Evolutionary conservation across 1,140 invertebrate species (phyloP).

Genomic region (Formica exsecta): DNA sequence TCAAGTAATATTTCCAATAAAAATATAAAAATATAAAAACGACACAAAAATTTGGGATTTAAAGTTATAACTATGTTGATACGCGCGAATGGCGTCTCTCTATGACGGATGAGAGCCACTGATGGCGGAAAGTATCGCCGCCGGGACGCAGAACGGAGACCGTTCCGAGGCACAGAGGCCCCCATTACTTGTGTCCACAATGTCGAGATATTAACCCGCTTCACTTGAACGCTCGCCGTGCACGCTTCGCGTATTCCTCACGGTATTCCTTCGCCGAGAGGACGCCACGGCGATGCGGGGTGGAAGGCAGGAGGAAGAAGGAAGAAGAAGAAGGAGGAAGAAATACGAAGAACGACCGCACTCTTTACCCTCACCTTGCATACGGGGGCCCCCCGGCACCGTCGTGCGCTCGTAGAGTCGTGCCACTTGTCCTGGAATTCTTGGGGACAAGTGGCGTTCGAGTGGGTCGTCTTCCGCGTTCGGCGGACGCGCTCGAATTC

Average conservation of each 20-base stretch:
- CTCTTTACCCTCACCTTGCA: conserved; percentile 79
- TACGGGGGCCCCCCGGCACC: conserved; percentile 63
- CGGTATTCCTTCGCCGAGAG: conserved; percentile 68
- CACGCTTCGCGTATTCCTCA: conserved; percentile 69
- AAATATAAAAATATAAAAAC: not conserved
- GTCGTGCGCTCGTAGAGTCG: conserved; percentile 75
- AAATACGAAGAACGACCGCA: conserved; percentile 76
- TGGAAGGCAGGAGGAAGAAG: conserved; percentile 1
- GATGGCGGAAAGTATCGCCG: conserved; percentile 59
- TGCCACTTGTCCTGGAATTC: conserved; percentile 84
- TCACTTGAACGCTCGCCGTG: conserved; percentile 80
- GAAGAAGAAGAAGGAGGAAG: conserved; percentile 67
- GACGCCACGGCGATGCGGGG: not conserved
- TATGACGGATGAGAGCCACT: conserved; percentile 55
- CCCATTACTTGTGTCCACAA: conserved; percentile 85
- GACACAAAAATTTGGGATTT: not conserved
- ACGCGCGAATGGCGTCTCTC: not conserved
- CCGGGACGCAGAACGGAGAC: conserved; percentile 76
- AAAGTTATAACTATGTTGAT: not conserved
- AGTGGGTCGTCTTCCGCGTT: conserved; percentile 71
- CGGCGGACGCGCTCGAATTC: conserved; percentile 70
- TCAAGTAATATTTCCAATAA: not conserved
- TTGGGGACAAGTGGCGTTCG: conserved; percentile 79
- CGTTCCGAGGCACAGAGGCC: conserved; percentile 77
- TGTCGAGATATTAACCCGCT: conserved; percentile 85